Evolutionary conservation across 2,113 vertebrate species (phyloP).

Genomic region (Megalops atlanticus): DNA sequence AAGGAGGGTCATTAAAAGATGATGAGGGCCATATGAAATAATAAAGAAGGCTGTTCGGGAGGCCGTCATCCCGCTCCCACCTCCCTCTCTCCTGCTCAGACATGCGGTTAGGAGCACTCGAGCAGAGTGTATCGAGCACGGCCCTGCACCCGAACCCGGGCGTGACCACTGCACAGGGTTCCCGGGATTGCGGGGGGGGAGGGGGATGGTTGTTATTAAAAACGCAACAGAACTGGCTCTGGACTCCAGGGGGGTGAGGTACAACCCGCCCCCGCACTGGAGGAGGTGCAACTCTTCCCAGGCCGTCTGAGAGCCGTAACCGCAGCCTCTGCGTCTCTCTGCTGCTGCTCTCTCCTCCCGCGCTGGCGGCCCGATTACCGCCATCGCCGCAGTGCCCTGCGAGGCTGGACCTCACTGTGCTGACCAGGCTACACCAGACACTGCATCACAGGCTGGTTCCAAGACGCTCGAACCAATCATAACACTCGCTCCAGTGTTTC

Average conservation of each 20-base stretch:
- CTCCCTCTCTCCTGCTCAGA: not conserved
- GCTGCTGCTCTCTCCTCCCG: not conserved
- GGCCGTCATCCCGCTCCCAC: not conserved
- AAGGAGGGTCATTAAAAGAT: too few species aligned
- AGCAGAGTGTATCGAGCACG: not conserved
- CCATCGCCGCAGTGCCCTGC: not conserved
- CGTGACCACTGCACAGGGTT: not conserved
- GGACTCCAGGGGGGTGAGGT: not conserved
- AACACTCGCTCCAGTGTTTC: too few species aligned
- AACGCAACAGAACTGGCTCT: not conserved
- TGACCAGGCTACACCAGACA: not conserved
- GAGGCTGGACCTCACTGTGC: not conserved
- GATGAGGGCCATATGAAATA: too few species aligned
- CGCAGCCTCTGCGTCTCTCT: not conserved
- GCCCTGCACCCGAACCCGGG: too few species aligned
- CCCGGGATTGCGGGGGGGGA: too few species aligned
- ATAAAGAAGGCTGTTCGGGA: too few species aligned
- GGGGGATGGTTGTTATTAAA: not conserved
- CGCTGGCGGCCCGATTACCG: not conserved
- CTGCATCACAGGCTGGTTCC: not conserved
- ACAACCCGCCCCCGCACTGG: not conserved
- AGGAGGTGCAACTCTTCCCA: not conserved
- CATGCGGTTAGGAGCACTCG: not conserved
- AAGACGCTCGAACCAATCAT: not conserved
- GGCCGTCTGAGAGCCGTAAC: not conserved